Conservation (phyloP, 2,888 invertebrate species). For the Biston stratarius region DNA sequence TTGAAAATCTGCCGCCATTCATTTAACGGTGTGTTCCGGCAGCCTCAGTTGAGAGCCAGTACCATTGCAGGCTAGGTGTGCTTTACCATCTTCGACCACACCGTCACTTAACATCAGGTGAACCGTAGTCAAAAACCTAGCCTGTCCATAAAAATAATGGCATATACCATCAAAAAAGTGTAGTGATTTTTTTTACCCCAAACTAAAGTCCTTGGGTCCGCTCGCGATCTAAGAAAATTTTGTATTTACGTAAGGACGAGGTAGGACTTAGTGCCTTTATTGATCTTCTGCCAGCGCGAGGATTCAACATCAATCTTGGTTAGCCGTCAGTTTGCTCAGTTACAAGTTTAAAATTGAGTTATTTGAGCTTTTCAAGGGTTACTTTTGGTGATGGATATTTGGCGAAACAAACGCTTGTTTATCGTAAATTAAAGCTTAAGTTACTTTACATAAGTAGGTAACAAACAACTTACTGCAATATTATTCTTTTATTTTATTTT, state of each 20-base stretch:
- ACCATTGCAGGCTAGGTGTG: no score
- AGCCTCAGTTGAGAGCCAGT: no score
- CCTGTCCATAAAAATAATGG: no score
- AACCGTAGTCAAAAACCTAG: no score
- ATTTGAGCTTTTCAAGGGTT: constrained; percentile 25
- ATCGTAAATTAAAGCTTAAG: not conserved
- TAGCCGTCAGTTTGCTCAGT: constrained; percentile 34
- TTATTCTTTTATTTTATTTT: no score
- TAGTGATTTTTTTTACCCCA: no score
- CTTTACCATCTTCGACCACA: no score
- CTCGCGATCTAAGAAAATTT: constrained; percentile 24
- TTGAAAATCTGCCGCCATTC: no score
- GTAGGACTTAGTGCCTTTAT: constrained; percentile 36
- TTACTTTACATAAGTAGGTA: not conserved
- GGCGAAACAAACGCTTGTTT: not conserved
- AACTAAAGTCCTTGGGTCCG: not conserved
- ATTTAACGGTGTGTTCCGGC: no score
- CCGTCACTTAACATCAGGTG: no score
- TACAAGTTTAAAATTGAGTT: constrained; percentile 38
- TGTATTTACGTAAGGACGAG: constrained; percentile 34
- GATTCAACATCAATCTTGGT: constrained; percentile 43
- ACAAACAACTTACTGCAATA: no score
- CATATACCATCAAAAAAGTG: no score
- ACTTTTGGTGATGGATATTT: constrained; percentile 14
- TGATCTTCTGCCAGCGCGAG: constrained; percentile 34